A percentile compares a stretch with the other conserved stretches of the same genome.
These are phyloP conservation scores for Sandelia bainsii DNA, from an alignment of 2,797 vertebrate species.

Conservation along the genomic window DNA sequence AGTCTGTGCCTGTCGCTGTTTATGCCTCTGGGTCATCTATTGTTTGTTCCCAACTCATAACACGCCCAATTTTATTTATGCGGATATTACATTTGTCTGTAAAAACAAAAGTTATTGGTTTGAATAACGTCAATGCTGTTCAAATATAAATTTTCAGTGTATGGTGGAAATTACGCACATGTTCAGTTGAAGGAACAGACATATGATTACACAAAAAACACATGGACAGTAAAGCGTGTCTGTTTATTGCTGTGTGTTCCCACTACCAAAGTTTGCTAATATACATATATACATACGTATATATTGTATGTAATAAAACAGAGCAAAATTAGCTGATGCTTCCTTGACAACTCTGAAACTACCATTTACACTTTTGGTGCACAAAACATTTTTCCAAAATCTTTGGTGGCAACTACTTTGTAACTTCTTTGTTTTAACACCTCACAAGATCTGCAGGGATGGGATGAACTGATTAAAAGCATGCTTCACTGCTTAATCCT, in stretches of 20 bases:
- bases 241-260: neutral
- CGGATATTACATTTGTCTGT: slow-evolving; percentile 18
- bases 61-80: neutral
- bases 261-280: slow-evolving; percentile 20
- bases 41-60: slow-evolving; percentile 32
- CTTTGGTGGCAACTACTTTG: neutral
- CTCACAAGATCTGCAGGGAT: slow-evolving; percentile 53
- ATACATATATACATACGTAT: neutral
- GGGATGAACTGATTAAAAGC: slow-evolving; percentile 77
- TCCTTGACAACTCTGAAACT: slow-evolving; percentile 2
- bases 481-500: slow-evolving; percentile 74
- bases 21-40: slow-evolving; percentile 18
- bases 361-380: slow-evolving; percentile 2
- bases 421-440: slow-evolving; percentile 49
- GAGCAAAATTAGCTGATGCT: neutral
- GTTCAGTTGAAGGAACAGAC: neutral
- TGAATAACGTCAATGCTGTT: neutral
- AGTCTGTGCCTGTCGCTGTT: slow-evolving; percentile 3
- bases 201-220: slow-evolving; percentile 4
- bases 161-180: slow-evolving; percentile 5
- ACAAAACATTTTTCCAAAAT: neutral
- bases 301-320: slow-evolving; percentile 13
- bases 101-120: slow-evolving; percentile 27
- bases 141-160: slow-evolving; percentile 12
- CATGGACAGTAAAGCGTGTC: neutral